Evolutionary conservation across 2,797 vertebrate species (phyloP).

Genomic region (Neostethus bicornis): DNA sequence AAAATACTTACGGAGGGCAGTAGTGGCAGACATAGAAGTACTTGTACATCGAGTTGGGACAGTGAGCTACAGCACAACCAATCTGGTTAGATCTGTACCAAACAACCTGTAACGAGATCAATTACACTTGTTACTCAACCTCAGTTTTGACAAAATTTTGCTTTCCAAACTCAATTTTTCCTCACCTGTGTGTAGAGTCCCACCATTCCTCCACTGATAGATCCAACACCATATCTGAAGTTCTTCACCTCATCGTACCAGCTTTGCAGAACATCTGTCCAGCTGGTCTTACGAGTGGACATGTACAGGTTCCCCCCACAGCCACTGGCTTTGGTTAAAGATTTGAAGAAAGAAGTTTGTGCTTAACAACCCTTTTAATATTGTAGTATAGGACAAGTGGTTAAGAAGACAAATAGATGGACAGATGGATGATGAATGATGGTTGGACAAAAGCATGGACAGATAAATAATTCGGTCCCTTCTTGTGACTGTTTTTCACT

Average conservation of each 20-base stretch:
- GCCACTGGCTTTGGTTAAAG: slow-evolving; percentile 61
- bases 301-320: slow-evolving; percentile 85
- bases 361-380: too few species aligned
- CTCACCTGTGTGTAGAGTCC: slow-evolving; percentile 68
- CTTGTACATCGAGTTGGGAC: slow-evolving; percentile 42
- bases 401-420: too few species aligned
- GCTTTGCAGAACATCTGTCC: slow-evolving; percentile 71
- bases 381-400: too few species aligned
- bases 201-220: slow-evolving; percentile 45
- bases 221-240: slow-evolving; percentile 75
- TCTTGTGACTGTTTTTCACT: too few species aligned
- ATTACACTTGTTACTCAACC: neutral
- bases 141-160: neutral
- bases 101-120: slow-evolving; percentile 44
- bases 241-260: slow-evolving; percentile 79
- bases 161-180: neutral
- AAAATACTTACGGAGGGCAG: slow-evolving; percentile 74
- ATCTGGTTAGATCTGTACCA: slow-evolving; percentile 64
- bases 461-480: too few species aligned
- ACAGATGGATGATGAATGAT: too few species aligned
- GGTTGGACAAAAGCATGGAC: too few species aligned
- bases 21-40: slow-evolving; percentile 82
- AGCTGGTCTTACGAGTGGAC: slow-evolving; percentile 69
- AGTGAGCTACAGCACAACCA: slow-evolving; percentile 65
- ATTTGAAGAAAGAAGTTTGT: neutral